phyloP scores from a whole-genome alignment of 2,888 invertebrate genomes.

The Diogma glabrata region DNA sequence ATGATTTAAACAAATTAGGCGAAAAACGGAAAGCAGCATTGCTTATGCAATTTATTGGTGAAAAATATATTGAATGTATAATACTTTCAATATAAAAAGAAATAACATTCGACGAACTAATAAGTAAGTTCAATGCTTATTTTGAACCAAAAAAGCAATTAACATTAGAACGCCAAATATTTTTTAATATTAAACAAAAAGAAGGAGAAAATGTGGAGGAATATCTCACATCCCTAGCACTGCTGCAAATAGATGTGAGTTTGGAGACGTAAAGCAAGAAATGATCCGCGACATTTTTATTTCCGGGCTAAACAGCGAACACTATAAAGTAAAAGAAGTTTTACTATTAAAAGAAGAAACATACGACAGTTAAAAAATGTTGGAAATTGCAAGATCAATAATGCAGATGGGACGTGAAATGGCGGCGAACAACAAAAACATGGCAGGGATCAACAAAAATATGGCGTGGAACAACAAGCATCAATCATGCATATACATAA shows the following conservation, averaged over 20 bases:
- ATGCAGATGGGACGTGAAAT: neutral
- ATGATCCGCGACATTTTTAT: neutral
- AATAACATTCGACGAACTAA: too few species aligned
- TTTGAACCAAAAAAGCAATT: neutral
- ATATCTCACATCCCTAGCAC: neutral
- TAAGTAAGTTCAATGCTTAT: too few species aligned
- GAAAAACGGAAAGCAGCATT: too few species aligned
- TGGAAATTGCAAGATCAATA: neutral
- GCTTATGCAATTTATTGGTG: too few species aligned
- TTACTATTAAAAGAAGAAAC: neutral
- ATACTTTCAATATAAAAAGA: too few species aligned
- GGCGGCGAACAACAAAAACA: too few species aligned
- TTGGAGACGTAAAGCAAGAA: too few species aligned
- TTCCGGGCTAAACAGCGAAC: neutral
- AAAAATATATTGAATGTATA: too few species aligned
- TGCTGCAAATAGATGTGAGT: neutral
- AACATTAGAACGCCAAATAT: neutral
- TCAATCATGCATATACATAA: conserved; percentile 4
- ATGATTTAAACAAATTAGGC: too few species aligned
- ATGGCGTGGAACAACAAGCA: conserved; percentile 1
- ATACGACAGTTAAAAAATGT: neutral
- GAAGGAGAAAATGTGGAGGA: neutral
- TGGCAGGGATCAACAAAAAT: too few species aligned
- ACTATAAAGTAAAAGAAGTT: neutral
- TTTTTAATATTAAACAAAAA: neutral